Evolutionary conservation across 2,797 vertebrate genomes (phyloP).

Genomic region (Percopsis omiscomaycus): DNA sequence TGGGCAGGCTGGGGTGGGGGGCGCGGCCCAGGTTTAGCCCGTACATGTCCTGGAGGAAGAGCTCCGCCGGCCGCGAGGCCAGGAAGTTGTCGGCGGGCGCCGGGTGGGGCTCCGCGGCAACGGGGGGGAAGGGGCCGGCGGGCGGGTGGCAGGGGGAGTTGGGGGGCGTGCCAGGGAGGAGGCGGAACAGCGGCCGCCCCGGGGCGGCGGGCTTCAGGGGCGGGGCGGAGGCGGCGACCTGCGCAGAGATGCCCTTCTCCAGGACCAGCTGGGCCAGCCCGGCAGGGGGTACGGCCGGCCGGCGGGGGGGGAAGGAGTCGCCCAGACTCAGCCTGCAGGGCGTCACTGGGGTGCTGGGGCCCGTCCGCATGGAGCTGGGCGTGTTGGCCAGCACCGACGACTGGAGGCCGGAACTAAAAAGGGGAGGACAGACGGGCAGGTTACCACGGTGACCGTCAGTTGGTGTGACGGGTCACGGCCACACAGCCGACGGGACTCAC

Average conservation of each 20-base stretch:
- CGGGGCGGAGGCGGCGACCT: slow-evolving; percentile 76
- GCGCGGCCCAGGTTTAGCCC: slow-evolving; percentile 82
- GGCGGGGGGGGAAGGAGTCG: slow-evolving; percentile 83
- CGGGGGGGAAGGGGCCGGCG: slow-evolving; percentile 80
- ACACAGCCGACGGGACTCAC: slow-evolving; percentile 56
- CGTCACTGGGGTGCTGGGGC: slow-evolving; percentile 81
- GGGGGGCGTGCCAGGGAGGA: slow-evolving; percentile 85
- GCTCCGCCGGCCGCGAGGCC: slow-evolving; percentile 91
- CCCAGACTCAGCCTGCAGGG: slow-evolving; percentile 86
- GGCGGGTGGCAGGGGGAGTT: slow-evolving; percentile 86
- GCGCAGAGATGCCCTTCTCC: slow-evolving; percentile 93
- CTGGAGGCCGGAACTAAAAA: slow-evolving; percentile 69
- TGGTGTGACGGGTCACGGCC: too few relatives aligned
- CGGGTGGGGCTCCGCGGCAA: slow-evolving; percentile 74
- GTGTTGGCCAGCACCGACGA: slow-evolving; percentile 70
- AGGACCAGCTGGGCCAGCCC: slow-evolving; percentile 88
- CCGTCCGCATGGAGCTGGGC: slow-evolving; percentile 79
- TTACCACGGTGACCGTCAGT: too few relatives aligned
- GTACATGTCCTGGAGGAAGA: slow-evolving; percentile 92
- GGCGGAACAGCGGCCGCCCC: slow-evolving; percentile 50
- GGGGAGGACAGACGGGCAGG: not conserved
- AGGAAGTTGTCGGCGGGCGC: slow-evolving; percentile 86
- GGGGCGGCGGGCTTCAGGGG: slow-evolving; percentile 26
- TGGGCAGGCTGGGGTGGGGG: slow-evolving; percentile 69
- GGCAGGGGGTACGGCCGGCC: slow-evolving; percentile 68